Evolutionary conservation across 2,113 vertebrate species (phyloP), one percentile per base, ranked within the genome.

Genomic region (Protobothrops mucrosquamatus): DNA sequence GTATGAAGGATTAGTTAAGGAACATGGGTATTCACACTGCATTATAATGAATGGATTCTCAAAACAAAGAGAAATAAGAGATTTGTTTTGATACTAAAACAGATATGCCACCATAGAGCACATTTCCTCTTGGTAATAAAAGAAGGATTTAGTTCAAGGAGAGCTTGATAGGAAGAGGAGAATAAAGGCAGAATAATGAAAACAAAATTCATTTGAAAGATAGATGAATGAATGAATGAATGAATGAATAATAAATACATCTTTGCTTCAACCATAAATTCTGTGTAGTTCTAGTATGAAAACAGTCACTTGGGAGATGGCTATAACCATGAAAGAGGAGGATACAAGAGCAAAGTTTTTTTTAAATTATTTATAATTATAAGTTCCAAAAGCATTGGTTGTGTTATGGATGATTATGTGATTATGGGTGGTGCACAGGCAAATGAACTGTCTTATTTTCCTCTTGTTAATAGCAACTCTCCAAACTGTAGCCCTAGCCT

Each of bases 1-100:
- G 11, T 14, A 14, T 91, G 57, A 92, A 43, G 1, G 89, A 43
- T 96, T 96, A 93, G 89, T 86, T 91, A 94, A 91, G 61, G 92
- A 7, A 18, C 92, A 91, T 55, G 61, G 89, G 51, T 69, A 34
- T 55, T 91, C 55, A n/a, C 0, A 11, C 94, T 88, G 88, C 89
- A 10, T 7, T 64, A 55, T 12, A 87, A 86, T 86, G 22, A 94
- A 92, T 81, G 39, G 85, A 0, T 0, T n/a, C 95, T 94, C 91
- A 94, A 93, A 95, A 91, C 0, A 88, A 23, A 88, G 64, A 39
- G 29, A 51, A 81, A 26, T 48, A 54, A 11, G 87, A 24, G 46
- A 91, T 94, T 94, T 93, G 55, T 92, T 94, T 39, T 86, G 2
- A 55, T 91, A 14, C 87, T 69, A 34, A 0, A 90, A 90, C 51